A percentile compares a stretch with the other conserved stretches of the same genome.
Evolutionary conservation across 2,888 invertebrate genomes (phyloP).

Genomic region (Drosophila neoperkinsi): DNA sequence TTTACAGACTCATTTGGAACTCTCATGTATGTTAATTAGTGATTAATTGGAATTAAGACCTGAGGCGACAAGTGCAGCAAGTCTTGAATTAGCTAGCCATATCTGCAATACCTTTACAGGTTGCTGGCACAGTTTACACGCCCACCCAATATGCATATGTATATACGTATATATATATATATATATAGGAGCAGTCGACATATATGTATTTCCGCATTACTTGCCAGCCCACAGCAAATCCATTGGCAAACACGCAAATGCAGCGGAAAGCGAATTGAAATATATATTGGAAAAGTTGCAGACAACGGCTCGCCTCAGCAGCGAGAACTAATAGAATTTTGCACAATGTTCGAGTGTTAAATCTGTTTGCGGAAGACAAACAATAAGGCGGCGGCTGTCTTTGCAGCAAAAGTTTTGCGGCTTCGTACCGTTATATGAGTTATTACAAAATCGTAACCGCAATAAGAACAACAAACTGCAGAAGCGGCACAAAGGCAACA

Average conservation of each 20-base stretch:
- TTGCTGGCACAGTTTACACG: conserved; percentile 62
- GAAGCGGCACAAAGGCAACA: conserved; percentile 14
- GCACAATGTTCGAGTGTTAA: conserved; percentile 30
- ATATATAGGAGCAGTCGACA: neutral
- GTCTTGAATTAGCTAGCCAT: conserved; percentile 39
- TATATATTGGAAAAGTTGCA: conserved; percentile 36
- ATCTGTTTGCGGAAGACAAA: conserved; percentile 67
- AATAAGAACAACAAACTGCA: conserved; percentile 42
- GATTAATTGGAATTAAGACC: conserved; percentile 66
- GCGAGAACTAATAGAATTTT: conserved; percentile 27
- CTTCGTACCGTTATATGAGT: conserved; percentile 37
- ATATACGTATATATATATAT: conserved; percentile 4
- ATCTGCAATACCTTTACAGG: conserved; percentile 17
- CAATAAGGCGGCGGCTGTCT: conserved; percentile 15
- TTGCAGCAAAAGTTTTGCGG: conserved; percentile 46
- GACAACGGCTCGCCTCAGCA: conserved; percentile 14
- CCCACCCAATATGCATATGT: conserved; percentile 22
- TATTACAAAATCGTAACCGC: conserved; percentile 42
- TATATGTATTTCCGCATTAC: conserved; percentile 55
- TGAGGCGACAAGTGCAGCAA: conserved; percentile 57
- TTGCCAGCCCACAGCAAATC: conserved; percentile 30
- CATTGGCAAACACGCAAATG: conserved; percentile 33
- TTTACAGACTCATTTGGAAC: neutral
- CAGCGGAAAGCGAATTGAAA: conserved; percentile 29
- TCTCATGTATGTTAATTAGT: conserved; percentile 68